A percentile compares a stretch with the other conserved stretches of the same genome.
Conservation (phyloP, 2,888 invertebrate species). For the Leptinotarsa peninsularis region DNA sequence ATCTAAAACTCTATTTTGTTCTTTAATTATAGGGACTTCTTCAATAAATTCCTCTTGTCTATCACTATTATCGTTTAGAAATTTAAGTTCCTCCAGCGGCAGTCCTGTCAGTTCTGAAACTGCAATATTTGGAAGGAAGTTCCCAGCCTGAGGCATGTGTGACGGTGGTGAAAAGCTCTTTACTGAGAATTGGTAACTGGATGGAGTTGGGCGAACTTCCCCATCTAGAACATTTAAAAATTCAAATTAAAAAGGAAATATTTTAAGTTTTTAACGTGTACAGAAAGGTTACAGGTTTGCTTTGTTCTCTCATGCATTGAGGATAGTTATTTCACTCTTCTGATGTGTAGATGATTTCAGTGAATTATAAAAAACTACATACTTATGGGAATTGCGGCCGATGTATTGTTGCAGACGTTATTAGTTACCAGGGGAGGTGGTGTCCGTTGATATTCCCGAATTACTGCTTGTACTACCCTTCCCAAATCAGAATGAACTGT, state of each 20-base stretch:
- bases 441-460: conserved; percentile 80
- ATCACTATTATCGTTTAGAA: conserved; percentile 77
- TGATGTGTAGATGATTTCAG: too few relatives aligned
- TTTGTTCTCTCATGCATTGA: too few relatives aligned
- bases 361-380: conserved; percentile 22
- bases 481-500: conserved; percentile 84
- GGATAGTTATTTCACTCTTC: too few relatives aligned
- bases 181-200: conserved; percentile 51
- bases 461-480: conserved; percentile 83
- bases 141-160: conserved; percentile 42
- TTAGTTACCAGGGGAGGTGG: conserved; percentile 67
- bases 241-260: background rate
- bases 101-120: conserved; percentile 69
- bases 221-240: conserved; percentile 51
- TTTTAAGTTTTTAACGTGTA: too few relatives aligned
- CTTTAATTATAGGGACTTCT: conserved; percentile 75
- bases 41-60: conserved; percentile 81
- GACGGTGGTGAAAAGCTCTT: conserved; percentile 59
- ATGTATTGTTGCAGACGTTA: conserved; percentile 44
- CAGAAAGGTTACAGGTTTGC: too few relatives aligned
- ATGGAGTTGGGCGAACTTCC: conserved; percentile 58
- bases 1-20: conserved; percentile 77
- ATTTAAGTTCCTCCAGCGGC: conserved; percentile 75
- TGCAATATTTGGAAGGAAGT: conserved; percentile 48
- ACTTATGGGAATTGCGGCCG: conserved; percentile 56